These are phyloP conservation scores for Ptilonorhynchus violaceus DNA, from an alignment of 2,113 vertebrate species.

Conservation along the genomic window DNA sequence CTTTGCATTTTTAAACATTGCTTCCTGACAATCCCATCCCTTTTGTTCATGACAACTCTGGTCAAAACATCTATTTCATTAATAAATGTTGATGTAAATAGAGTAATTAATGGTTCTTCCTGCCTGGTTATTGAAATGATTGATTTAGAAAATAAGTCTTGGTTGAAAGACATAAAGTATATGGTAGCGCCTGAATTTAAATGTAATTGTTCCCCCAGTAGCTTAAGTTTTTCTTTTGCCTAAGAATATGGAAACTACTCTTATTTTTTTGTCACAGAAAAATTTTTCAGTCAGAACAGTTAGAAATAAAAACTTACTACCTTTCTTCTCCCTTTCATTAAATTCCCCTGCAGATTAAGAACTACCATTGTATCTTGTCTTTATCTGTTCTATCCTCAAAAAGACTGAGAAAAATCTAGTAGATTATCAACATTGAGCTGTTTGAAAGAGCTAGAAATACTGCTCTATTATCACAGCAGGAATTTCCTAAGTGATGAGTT, in stretches of 20 bases:
- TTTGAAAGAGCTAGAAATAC: conserved; percentile 36
- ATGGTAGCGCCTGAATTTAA: not conserved
- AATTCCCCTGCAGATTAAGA: not conserved
- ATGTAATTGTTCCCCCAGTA: not conserved
- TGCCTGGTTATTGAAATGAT: not conserved
- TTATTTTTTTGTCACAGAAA: not conserved
- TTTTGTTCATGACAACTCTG: not conserved
- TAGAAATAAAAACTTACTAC: not conserved
- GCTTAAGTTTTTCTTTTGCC: not conserved
- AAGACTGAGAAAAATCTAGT: conserved; percentile 42
- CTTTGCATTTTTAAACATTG: not conserved
- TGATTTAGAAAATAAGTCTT: conserved; percentile 35
- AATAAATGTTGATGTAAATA: conserved; percentile 44
- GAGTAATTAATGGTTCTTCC: conserved; percentile 17
- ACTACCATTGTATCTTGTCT: not conserved
- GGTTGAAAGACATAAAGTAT: conserved; percentile 16
- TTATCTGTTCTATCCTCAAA: conserved; percentile 5
- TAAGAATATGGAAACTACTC: not conserved
- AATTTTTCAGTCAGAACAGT: not conserved
- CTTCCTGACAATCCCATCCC: not conserved
- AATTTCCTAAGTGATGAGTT: conserved; percentile 34
- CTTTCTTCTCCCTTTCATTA: not conserved
- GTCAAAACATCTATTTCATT: conserved; percentile 3
- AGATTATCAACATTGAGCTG: not conserved
- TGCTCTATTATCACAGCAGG: conserved; percentile 54